A percentile compares a stretch with the other conserved stretches of the same genome.
phyloP scores from a whole-genome alignment of 1,140 invertebrate genomes.

The Brevipalpus yothersi region DNA sequence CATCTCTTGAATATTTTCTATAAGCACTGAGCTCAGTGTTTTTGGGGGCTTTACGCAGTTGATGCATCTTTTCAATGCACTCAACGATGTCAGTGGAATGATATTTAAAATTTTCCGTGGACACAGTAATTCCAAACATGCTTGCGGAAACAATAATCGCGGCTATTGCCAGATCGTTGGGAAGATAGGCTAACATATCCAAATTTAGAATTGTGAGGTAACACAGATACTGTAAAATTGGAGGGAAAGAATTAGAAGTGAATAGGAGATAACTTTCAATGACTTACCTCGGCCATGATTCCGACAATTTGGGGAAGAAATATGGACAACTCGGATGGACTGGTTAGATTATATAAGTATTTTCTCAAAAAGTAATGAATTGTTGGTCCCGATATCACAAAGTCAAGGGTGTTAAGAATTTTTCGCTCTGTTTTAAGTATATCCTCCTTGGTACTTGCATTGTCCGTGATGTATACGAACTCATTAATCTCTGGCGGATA shows the following conservation, averaged over 20 bases:
- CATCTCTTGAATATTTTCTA: too few relatives aligned
- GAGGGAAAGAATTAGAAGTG: background rate
- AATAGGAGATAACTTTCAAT: background rate
- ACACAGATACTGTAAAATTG: constrained; percentile 42
- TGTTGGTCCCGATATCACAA: constrained; percentile 9
- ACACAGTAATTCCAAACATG: background rate
- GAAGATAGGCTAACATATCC: constrained; percentile 53
- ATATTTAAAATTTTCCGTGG: too few relatives aligned
- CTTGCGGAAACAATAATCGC: constrained; percentile 5
- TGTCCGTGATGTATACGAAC: constrained; percentile 76
- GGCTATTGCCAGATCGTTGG: constrained; percentile 44
- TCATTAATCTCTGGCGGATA: constrained; percentile 62
- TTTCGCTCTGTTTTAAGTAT: constrained; percentile 58
- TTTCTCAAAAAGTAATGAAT: constrained; percentile 8
- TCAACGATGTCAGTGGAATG: too few relatives aligned
- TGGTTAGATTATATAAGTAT: background rate
- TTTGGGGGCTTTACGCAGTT: too few relatives aligned
- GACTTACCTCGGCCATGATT: constrained; percentile 6
- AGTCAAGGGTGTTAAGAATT: constrained; percentile 22
- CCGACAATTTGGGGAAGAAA: constrained; percentile 1
- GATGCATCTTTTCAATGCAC: too few relatives aligned
- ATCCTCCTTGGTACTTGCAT: constrained; percentile 51
- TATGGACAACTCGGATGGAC: background rate
- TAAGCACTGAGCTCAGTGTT: too few relatives aligned
- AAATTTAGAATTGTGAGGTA: constrained; percentile 63